phyloP scores from a whole-genome alignment of 2,797 vertebrate genomes.

The Botia kubotai region DNA sequence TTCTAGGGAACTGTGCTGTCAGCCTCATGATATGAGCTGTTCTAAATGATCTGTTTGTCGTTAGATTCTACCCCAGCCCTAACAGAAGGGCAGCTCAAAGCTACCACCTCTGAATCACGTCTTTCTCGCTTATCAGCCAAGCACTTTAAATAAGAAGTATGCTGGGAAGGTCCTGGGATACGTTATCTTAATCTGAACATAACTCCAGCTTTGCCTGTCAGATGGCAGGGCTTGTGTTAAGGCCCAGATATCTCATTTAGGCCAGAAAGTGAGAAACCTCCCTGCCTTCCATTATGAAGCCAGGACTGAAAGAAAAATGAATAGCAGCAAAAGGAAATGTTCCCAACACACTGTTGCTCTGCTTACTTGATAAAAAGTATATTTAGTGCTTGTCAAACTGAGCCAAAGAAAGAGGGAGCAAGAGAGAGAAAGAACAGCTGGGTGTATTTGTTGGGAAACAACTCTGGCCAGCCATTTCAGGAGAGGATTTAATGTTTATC shows the following conservation, averaged over 20 bases:
- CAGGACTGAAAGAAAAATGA: slow-evolving; percentile 69
- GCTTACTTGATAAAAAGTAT: slow-evolving; percentile 78
- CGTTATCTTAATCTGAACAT: slow-evolving; percentile 75
- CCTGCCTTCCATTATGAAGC: slow-evolving; percentile 70
- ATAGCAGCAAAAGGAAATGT: slow-evolving; percentile 57
- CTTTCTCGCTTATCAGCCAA: slow-evolving; percentile 66
- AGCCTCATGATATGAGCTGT: slow-evolving; percentile 45
- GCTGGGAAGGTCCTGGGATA: slow-evolving; percentile 63
- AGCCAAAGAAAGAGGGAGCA: slow-evolving; percentile 60
- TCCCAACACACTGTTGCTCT: slow-evolving; percentile 66
- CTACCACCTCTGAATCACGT: slow-evolving; percentile 20
- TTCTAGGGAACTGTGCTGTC: slow-evolving; percentile 2
- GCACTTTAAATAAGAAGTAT: slow-evolving; percentile 69
- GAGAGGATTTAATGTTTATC: slow-evolving; percentile 53
- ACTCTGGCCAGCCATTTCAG: slow-evolving; percentile 62
- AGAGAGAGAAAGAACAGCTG: slow-evolving; percentile 71
- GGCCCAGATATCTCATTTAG: slow-evolving; percentile 78
- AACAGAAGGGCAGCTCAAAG: slow-evolving; percentile 59
- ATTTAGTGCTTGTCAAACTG: slow-evolving; percentile 77
- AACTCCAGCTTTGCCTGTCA: slow-evolving; percentile 71
- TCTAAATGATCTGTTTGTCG: slow-evolving; percentile 65
- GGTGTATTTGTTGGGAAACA: slow-evolving; percentile 65
- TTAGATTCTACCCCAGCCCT: slow-evolving; percentile 57
- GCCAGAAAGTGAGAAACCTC: slow-evolving; percentile 64
- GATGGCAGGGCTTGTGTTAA: slow-evolving; percentile 63